These are phyloP conservation scores for Euplexia lucipara DNA, from an alignment of 2,888 invertebrate genomes.

Conservation along the genomic window DNA sequence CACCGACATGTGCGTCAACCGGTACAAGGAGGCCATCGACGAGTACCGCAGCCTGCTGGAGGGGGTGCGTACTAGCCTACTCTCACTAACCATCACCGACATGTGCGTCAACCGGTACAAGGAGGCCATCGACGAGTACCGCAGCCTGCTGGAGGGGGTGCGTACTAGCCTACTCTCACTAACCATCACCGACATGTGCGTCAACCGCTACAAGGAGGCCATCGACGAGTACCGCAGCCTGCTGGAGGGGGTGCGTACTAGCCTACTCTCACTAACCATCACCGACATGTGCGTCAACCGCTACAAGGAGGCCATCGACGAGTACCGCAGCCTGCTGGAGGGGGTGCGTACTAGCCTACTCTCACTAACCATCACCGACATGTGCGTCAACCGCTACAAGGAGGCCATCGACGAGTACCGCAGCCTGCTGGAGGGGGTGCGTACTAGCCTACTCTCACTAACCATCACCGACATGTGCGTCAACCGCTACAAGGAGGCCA, in stretches of 20 bases:
- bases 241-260: conserved; percentile 88
- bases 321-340: conserved; percentile 94
- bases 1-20: conserved; percentile 97
- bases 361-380: conserved; percentile 94
- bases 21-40: conserved; percentile 94
- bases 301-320: conserved; percentile 94
- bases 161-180: no score
- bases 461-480: no score
- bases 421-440: conserved; percentile 92
- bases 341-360: conserved; percentile 77
- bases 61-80: conserved; percentile 88
- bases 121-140: conserved; percentile 96
- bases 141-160: conserved; percentile 93
- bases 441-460: no score
- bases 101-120: conserved; percentile 94
- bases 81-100: conserved; percentile 98
- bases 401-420: conserved; percentile 97
- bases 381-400: conserved; percentile 94
- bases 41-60: conserved; percentile 95
- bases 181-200: conserved; percentile 97
- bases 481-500: conserved; percentile 92
- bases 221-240: conserved; percentile 96
- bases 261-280: conserved; percentile 89
- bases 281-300: conserved; percentile 97
- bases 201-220: conserved; percentile 94